Evolutionary conservation across 2,888 invertebrate species (phyloP).

Genomic region (Cephus spinipes): DNA sequence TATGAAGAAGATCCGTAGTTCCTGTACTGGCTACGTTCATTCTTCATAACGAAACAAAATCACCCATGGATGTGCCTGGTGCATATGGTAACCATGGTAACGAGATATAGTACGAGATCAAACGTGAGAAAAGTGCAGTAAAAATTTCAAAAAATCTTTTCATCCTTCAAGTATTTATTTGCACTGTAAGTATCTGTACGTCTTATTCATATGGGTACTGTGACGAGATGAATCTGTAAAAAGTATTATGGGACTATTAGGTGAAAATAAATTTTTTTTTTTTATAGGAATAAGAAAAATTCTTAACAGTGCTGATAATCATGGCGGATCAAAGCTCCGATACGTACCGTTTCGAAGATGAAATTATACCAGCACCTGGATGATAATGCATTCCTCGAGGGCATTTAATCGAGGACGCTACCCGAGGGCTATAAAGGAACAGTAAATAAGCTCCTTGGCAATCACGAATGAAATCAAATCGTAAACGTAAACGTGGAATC

Average conservation of each 20-base stretch:
- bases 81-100: not conserved
- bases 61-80: not conserved
- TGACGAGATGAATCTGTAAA: not conserved
- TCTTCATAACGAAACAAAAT: not conserved
- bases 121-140: too few relatives aligned
- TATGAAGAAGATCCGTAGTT: not conserved
- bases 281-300: not conserved
- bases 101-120: not conserved
- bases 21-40: not conserved
- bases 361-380: not conserved
- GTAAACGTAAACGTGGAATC: not conserved
- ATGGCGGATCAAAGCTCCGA: not conserved
- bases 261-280: too few relatives aligned
- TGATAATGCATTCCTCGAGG: not conserved
- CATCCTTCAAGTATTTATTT: not conserved
- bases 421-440: not conserved
- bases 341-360: not conserved
- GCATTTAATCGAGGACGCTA: not conserved
- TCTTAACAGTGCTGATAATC: not conserved
- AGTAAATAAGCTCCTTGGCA: not conserved
- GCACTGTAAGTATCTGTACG: not conserved
- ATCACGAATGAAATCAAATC: not conserved
- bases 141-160: not conserved
- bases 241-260: too few relatives aligned
- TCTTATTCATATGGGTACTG: not conserved